Evolutionary conservation across 2,113 vertebrate species (phyloP).

Genomic region (Montifringilla adamsi): DNA sequence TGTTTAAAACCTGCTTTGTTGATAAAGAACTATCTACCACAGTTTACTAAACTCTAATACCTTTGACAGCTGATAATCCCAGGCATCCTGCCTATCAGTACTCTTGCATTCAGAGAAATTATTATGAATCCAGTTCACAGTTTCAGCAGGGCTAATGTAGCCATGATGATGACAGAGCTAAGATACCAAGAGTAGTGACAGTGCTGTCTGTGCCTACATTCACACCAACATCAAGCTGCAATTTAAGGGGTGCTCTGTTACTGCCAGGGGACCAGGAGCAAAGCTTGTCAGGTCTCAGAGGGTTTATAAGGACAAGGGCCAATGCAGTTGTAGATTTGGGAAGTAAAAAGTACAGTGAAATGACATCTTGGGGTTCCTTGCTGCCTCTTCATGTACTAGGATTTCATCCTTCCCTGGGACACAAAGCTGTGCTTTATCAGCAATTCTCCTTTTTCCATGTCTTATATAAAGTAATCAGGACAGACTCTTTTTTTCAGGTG

Average conservation of each 20-base stretch:
- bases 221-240: not conserved
- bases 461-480: not conserved
- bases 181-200: not conserved
- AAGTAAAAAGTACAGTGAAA: not conserved
- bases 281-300: not conserved
- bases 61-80: not conserved
- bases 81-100: not conserved
- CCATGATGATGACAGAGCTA: not conserved
- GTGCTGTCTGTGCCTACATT: not conserved
- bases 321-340: not conserved
- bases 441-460: not conserved
- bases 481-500: not conserved
- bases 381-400: not conserved
- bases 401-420: not conserved
- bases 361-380: not conserved
- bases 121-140: not conserved
- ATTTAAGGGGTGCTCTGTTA: not conserved
- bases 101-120: not conserved
- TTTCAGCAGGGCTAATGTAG: not conserved
- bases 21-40: not conserved
- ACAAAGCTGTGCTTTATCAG: not conserved
- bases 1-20: not conserved
- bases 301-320: not conserved
- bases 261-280: not conserved
- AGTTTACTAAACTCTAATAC: not conserved